A percentile compares a stretch with the other conserved stretches of the same genome.
These are phyloP conservation scores for Copidosoma aretas DNA, from an alignment of 2,888 invertebrate species.

Conservation along the genomic window DNA sequence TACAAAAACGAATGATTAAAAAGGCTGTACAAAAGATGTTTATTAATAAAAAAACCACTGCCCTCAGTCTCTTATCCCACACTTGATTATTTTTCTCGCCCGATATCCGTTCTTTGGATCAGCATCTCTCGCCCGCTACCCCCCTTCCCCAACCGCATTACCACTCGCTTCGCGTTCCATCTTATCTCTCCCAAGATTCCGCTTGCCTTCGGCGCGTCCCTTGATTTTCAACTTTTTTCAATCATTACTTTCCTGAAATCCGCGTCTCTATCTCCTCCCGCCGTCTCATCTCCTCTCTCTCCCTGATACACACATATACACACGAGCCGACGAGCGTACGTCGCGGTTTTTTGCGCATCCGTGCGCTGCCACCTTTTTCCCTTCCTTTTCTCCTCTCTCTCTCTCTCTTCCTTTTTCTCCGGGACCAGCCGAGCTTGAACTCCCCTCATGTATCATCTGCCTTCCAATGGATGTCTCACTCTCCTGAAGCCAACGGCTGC, in stretches of 20 bases:
- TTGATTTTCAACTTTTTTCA: constrained; percentile 28
- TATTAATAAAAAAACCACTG: constrained; percentile 1
- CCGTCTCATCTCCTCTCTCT: background rate
- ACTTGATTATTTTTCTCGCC: constrained; percentile 22
- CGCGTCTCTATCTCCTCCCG: constrained; percentile 8
- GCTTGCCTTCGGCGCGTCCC: constrained; percentile 4
- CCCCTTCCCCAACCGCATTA: constrained; percentile 11
- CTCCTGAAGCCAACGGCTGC: constrained; percentile 21
- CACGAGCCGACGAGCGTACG: background rate
- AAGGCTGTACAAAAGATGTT: background rate
- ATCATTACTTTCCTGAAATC: constrained; percentile 30
- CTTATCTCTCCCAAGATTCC: constrained; percentile 8
- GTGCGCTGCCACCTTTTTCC: too few species aligned
- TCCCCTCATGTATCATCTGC: constrained; percentile 35
- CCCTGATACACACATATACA: too few species aligned
- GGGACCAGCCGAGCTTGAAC: constrained; percentile 16
- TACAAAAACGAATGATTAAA: background rate
- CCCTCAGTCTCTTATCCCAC: background rate
- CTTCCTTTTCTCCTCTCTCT: too few species aligned
- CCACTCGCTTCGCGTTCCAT: background rate
- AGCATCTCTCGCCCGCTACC: constrained; percentile 21
- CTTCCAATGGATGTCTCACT: constrained; percentile 29
- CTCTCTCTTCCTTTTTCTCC: constrained; percentile 14
- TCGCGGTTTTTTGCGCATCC: background rate
- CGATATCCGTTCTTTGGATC: constrained; percentile 27